Conservation (phyloP, 2,888 invertebrate genomes). For the Epinotia nisella region DNA sequence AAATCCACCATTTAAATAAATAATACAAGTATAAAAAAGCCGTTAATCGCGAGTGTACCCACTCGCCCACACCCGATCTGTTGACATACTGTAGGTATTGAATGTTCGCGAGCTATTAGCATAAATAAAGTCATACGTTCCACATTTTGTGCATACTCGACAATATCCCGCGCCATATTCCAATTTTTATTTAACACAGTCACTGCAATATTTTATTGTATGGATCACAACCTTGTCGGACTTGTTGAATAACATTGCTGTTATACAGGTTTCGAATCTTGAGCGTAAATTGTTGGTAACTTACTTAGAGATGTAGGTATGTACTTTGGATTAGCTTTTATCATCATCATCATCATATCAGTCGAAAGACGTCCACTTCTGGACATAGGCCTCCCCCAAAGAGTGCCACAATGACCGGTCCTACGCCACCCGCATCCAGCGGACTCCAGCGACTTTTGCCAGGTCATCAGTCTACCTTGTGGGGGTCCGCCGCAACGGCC, state of each 20-base stretch:
- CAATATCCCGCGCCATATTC: constrained; percentile 29
- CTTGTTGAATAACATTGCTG: constrained; percentile 9
- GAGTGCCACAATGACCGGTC: no score
- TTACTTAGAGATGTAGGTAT: not conserved
- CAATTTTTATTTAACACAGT: constrained; percentile 33
- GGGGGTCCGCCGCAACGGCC: no score
- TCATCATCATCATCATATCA: no score
- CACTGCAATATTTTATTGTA: constrained; percentile 29
- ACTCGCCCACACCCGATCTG: constrained; percentile 62
- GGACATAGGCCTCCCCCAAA: no score
- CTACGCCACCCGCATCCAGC: no score
- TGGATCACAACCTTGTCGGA: constrained; percentile 33
- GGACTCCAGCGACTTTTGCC: no score
- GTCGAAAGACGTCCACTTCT: no score
- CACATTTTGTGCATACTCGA: constrained; percentile 33
- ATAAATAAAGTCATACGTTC: constrained; percentile 60
- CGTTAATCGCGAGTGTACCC: constrained; percentile 59
- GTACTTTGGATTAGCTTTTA: not conserved
- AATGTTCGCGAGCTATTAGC: constrained; percentile 72
- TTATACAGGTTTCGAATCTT: not conserved
- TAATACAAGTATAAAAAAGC: constrained; percentile 5
- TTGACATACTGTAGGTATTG: constrained; percentile 65
- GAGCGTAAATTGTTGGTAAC: not conserved
- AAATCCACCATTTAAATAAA: not conserved
- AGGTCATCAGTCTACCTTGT: no score